A percentile compares a stretch with the other conserved stretches of the same genome.
Conservation (phyloP, 2,113 vertebrate species). For the Penelope pileata region DNA sequence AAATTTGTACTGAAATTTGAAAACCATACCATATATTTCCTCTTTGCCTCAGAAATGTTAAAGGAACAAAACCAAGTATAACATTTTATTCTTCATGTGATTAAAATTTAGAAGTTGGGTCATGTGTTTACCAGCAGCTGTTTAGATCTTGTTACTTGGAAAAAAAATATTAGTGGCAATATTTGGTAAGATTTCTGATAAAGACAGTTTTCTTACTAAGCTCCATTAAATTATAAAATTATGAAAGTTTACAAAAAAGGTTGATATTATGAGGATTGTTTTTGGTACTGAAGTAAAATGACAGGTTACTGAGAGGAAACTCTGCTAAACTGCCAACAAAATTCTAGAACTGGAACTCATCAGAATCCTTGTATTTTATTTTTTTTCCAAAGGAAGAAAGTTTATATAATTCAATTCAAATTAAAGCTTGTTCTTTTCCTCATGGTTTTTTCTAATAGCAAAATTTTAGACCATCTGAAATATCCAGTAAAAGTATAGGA, state of each 20-base stretch:
- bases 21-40: neutral
- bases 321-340: neutral
- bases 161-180: neutral
- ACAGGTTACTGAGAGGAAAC: neutral
- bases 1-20: neutral
- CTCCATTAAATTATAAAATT: neutral
- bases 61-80: neutral
- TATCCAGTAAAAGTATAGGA: neutral
- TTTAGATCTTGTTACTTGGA: neutral
- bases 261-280: neutral
- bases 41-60: neutral
- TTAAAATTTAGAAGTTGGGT: neutral
- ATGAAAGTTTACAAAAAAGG: neutral
- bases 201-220: neutral
- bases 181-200: neutral
- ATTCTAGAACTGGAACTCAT: neutral
- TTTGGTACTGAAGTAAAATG: neutral
- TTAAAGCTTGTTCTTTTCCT: neutral
- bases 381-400: fast-evolving
- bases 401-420: neutral
- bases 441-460: neutral
- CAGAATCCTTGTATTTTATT: neutral
- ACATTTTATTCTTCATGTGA: neutral
- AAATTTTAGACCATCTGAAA: neutral
- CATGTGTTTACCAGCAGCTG: neutral